phyloP scores from a whole-genome alignment of 53 echinoderm and acorn worm genomes.

The Henricia sp. region DNA sequence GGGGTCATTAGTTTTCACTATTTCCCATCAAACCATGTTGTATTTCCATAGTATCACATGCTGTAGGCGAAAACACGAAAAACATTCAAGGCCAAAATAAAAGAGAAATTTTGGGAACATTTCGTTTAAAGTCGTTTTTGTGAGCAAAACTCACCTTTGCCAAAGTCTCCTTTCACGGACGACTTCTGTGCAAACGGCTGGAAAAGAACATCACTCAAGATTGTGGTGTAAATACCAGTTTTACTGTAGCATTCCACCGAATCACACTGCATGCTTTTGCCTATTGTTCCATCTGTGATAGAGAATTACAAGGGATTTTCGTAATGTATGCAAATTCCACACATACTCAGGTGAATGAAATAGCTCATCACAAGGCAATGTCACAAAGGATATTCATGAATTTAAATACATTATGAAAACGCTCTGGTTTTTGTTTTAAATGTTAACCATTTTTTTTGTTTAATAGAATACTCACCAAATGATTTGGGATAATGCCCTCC shows the following conservation, averaged over 20 bases:
- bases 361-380: no score
- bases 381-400: no score
- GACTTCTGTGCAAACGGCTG: constrained; percentile 25
- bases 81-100: neutral
- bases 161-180: constrained; percentile 6
- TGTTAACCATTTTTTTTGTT: no score
- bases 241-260: neutral
- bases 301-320: no score
- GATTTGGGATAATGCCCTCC: neutral
- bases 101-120: no score
- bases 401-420: no score
- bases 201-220: constrained; percentile 3
- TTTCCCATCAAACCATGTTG: no score
- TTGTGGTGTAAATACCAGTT: neutral
- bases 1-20: no score
- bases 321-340: no score
- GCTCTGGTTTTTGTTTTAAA: no score
- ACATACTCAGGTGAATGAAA: no score
- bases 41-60: neutral
- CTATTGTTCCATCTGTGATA: constrained; percentile 11
- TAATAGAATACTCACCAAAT: neutral
- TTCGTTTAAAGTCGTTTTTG: neutral
- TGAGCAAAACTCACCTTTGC: constrained; percentile 6
- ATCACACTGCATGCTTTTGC: constrained; percentile 31
- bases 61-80: neutral